These are phyloP conservation scores for Adelges cooleyi DNA, from an alignment of 1,140 invertebrate species.

Conservation along the genomic window DNA sequence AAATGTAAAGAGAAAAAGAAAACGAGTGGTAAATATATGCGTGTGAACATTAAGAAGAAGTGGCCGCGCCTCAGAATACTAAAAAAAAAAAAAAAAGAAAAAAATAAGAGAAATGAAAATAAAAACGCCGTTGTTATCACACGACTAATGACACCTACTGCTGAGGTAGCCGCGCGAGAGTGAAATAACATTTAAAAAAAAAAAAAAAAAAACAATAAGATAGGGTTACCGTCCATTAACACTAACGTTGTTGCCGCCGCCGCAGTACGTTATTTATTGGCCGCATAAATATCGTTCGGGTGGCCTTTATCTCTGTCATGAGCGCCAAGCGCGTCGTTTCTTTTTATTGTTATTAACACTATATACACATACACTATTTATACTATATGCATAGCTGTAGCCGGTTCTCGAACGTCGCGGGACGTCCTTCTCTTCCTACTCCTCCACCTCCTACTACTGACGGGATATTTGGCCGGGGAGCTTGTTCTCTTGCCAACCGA, in stretches of 20 bases:
- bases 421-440: background rate
- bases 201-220: slow-evolving; percentile 23
- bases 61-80: slow-evolving; percentile 8
- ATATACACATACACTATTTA: too few relatives aligned
- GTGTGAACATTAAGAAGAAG: slow-evolving; percentile 29
- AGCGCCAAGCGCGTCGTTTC: background rate
- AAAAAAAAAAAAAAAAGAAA: background rate
- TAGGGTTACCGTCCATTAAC: slow-evolving; percentile 20
- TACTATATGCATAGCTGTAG: too few relatives aligned
- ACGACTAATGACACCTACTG: slow-evolving; percentile 29
- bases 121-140: slow-evolving; percentile 22
- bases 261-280: slow-evolving; percentile 25
- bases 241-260: background rate
- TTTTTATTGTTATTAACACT: slow-evolving; percentile 26
- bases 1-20: too few relatives aligned
- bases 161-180: slow-evolving; percentile 8
- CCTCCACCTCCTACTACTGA: background rate
- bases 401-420: slow-evolving; percentile 13
- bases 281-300: slow-evolving; percentile 28
- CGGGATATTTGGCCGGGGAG: too few relatives aligned
- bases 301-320: slow-evolving; percentile 22
- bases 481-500: too few relatives aligned
- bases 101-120: background rate
- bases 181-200: background rate
- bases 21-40: slow-evolving; percentile 10